phyloP scores from a whole-genome alignment of 1,140 invertebrate species.

The Batillaria attramentaria region DNA sequence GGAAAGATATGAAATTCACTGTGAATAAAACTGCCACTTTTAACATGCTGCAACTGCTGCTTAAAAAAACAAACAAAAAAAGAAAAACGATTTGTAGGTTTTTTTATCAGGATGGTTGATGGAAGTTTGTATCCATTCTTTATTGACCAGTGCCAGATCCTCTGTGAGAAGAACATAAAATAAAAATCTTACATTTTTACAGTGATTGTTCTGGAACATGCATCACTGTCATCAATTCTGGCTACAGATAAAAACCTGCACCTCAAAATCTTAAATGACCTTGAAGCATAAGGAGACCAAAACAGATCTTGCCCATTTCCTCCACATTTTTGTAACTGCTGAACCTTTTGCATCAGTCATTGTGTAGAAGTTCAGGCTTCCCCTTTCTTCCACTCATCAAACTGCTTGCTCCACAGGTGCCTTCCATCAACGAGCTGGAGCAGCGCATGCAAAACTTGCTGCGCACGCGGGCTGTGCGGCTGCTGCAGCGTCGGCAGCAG shows the following conservation, averaged over 20 bases:
- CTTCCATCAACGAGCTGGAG: conserved; percentile 84
- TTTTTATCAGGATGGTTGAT: no score
- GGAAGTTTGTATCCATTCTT: no score
- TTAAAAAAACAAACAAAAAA: no score
- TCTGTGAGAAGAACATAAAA: not conserved
- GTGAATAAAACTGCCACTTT: no score
- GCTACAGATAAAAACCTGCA: not conserved
- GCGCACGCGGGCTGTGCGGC: conserved; percentile 80
- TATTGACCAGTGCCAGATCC: no score
- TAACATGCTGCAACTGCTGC: no score
- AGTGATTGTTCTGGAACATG: not conserved
- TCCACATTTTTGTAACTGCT: no score
- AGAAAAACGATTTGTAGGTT: no score
- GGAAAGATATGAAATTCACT: no score
- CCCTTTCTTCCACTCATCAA: not conserved
- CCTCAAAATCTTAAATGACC: not conserved
- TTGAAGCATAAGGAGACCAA: not conserved
- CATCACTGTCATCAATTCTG: not conserved
- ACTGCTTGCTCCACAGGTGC: conserved; percentile 76
- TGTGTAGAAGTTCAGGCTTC: not conserved
- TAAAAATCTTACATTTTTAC: not conserved
- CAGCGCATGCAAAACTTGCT: conserved; percentile 82
- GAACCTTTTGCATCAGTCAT: conserved; percentile 7
- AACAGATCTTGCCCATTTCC: no score
- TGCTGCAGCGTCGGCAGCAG: conserved; percentile 86